Evolutionary conservation across 2,888 invertebrate species (phyloP).

Genomic region (Deroplatys truncata): DNA sequence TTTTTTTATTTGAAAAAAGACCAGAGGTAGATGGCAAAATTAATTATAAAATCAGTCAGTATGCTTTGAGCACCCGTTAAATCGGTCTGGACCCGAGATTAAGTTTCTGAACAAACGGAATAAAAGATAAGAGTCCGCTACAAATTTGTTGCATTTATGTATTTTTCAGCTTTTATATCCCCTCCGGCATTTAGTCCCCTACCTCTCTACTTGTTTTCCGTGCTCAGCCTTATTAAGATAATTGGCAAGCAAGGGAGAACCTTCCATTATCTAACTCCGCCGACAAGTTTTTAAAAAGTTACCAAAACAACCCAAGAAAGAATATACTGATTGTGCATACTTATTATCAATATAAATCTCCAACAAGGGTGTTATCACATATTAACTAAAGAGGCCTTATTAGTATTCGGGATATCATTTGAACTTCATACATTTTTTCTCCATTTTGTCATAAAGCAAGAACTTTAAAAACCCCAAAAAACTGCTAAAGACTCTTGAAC

Average conservation of each 20-base stretch:
- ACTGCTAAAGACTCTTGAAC: too few relatives aligned
- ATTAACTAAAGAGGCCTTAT: too few relatives aligned
- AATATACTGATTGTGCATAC: too few relatives aligned
- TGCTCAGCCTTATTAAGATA: background rate
- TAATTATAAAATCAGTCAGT: conserved; percentile 16
- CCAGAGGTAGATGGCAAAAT: background rate
- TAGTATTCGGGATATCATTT: too few relatives aligned
- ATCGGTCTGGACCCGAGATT: conserved; percentile 4
- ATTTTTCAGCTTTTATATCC: background rate
- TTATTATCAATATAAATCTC: too few relatives aligned
- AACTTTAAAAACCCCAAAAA: too few relatives aligned
- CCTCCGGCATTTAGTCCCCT: background rate
- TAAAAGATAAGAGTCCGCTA: background rate
- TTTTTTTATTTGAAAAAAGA: background rate
- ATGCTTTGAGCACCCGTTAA: conserved; percentile 16
- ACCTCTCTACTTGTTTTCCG: background rate
- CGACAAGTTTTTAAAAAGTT: background rate
- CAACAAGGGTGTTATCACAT: too few relatives aligned
- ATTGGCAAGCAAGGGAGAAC: background rate
- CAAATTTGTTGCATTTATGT: conserved; percentile 5
- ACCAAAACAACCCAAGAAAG: background rate
- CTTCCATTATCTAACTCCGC: background rate
- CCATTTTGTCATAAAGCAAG: too few relatives aligned
- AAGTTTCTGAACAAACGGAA: conserved; percentile 10
- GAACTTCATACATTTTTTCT: too few relatives aligned